Conservation (phyloP, 2,888 invertebrate species). For the Lasioglossum zephyrum region DNA sequence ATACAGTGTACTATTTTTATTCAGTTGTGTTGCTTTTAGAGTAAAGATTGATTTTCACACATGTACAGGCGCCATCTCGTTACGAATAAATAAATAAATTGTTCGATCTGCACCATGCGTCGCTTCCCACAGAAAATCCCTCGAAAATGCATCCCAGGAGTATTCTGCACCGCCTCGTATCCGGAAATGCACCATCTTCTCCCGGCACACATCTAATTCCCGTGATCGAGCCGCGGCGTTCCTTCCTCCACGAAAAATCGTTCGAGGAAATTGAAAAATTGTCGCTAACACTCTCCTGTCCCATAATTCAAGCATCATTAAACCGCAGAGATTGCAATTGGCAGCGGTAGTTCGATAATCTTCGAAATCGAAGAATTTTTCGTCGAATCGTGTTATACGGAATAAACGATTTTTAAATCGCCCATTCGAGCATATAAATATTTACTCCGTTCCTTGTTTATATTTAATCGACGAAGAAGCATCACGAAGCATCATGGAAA, state of each 20-base stretch:
- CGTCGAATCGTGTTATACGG: background rate
- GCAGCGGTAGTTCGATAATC: background rate
- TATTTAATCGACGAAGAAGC: background rate
- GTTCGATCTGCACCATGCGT: background rate
- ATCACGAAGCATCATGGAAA: background rate
- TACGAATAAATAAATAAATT: background rate
- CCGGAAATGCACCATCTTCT: slow-evolving; percentile 5
- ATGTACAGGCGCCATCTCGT: background rate
- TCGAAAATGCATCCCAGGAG: too few species aligned
- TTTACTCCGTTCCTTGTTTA: background rate
- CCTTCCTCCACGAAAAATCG: background rate
- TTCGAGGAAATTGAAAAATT: slow-evolving; percentile 1
- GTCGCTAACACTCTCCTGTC: background rate
- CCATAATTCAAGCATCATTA: background rate
- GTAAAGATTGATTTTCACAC: background rate
- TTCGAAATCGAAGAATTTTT: background rate
- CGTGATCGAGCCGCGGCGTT: background rate
- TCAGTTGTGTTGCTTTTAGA: background rate
- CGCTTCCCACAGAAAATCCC: background rate
- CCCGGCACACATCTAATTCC: background rate
- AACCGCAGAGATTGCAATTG: background rate
- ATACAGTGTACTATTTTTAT: background rate
- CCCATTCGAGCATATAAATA: background rate
- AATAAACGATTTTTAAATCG: background rate
- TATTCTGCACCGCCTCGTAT: background rate